A percentile compares a stretch with the other conserved stretches of the same genome.
These are phyloP conservation scores for Therioaphis trifolii DNA, from an alignment of 2,888 invertebrate genomes.

Conservation along the genomic window DNA sequence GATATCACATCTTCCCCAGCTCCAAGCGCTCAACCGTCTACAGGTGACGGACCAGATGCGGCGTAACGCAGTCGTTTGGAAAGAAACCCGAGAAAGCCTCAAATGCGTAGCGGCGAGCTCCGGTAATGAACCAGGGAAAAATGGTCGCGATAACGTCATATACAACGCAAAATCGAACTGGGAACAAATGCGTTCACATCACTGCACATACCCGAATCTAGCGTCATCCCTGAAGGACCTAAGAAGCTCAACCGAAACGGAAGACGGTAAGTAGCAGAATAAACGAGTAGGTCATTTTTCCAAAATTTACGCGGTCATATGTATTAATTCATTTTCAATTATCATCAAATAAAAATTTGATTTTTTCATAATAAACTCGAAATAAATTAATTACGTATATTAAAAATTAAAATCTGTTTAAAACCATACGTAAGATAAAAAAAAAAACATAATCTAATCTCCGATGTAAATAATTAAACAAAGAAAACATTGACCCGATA, in stretches of 20 bases:
- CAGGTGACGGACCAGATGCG: slow-evolving; percentile 72
- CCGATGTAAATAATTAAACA: no score
- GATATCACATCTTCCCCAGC: slow-evolving; percentile 81
- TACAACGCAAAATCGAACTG: slow-evolving; percentile 88
- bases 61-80: slow-evolving; percentile 83
- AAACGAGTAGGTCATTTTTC: no score
- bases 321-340: no score
- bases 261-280: slow-evolving; percentile 32
- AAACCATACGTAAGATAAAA: no score
- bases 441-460: no score
- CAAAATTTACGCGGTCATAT: no score
- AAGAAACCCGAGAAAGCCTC: slow-evolving; percentile 71
- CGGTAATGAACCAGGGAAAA: slow-evolving; percentile 72
- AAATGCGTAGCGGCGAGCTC: slow-evolving; percentile 70
- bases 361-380: no score
- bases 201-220: slow-evolving; percentile 68
- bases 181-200: slow-evolving; percentile 81
- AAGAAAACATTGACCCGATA: no score
- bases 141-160: slow-evolving; percentile 73
- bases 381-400: no score
- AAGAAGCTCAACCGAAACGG: slow-evolving; percentile 67
- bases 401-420: no score
- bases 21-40: slow-evolving; percentile 81
- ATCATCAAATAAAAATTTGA: no score
- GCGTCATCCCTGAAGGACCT: slow-evolving; percentile 64